Evolutionary conservation across 2,113 vertebrate species (phyloP).

Genomic region (Proteles cristata): DNA sequence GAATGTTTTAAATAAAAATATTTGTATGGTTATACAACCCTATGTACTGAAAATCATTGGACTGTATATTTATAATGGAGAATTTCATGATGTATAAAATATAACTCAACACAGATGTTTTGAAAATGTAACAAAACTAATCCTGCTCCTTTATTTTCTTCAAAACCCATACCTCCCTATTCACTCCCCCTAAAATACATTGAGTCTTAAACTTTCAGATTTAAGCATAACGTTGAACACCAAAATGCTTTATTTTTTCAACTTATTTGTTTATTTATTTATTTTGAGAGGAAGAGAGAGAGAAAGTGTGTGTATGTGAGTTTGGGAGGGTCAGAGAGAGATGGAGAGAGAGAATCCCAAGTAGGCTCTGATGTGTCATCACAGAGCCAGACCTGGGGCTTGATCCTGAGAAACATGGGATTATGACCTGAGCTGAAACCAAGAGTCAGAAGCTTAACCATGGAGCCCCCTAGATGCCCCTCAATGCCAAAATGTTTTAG

Average conservation of each 20-base stretch:
- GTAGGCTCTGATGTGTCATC: too few relatives aligned
- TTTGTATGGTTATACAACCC: neutral
- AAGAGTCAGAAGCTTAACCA: too few relatives aligned
- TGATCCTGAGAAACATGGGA: too few relatives aligned
- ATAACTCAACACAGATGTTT: neutral
- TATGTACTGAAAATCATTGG: neutral
- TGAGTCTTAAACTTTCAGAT: neutral
- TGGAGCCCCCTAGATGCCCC: too few relatives aligned
- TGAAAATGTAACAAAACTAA: neutral
- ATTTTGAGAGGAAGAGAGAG: too few relatives aligned
- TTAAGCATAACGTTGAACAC: neutral
- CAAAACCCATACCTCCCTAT: too few relatives aligned
- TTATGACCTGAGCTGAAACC: too few relatives aligned
- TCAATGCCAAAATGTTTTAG: neutral
- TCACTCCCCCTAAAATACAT: neutral
- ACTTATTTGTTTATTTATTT: too few relatives aligned
- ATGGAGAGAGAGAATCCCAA: too few relatives aligned
- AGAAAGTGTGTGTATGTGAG: too few relatives aligned
- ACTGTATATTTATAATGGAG: neutral
- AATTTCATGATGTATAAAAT: neutral
- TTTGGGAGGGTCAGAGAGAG: too few relatives aligned
- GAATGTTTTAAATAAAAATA: neutral
- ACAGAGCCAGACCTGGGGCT: too few relatives aligned
- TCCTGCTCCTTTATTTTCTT: neutral
- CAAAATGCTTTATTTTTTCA: neutral